Evolutionary conservation across 2,797 vertebrate species (phyloP).

Genomic region (Smutsia gigantea): DNA sequence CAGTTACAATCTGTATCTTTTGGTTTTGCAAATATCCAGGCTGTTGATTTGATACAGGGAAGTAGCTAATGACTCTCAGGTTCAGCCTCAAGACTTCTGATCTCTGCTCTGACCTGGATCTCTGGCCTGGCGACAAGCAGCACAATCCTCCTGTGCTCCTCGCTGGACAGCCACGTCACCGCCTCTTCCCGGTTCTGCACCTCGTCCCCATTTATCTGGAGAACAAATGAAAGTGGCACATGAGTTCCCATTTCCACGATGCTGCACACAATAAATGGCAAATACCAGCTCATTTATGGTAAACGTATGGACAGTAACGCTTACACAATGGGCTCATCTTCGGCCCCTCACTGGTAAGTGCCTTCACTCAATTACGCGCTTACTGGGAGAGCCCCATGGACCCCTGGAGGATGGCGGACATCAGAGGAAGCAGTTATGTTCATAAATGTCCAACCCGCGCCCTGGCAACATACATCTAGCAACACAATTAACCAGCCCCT

Average conservation of each 20-base stretch:
- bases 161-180: constrained; percentile 93
- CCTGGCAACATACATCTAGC: constrained; percentile 93
- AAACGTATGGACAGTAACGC: constrained; percentile 87
- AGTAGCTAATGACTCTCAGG: constrained; percentile 1
- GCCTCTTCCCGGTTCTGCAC: constrained; percentile 95
- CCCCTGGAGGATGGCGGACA: constrained; percentile 91
- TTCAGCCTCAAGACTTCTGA: not conserved
- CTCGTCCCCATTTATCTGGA: constrained; percentile 97
- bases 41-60: constrained; percentile 21
- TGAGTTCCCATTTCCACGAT: constrained; percentile 88
- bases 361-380: constrained; percentile 88
- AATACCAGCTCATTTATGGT: constrained; percentile 87
- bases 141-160: constrained; percentile 93
- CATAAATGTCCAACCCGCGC: constrained; percentile 92
- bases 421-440: constrained; percentile 92
- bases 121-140: constrained; percentile 95
- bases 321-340: constrained; percentile 85
- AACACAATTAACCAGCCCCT: constrained; percentile 96
- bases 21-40: not conserved
- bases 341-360: constrained; percentile 86
- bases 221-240: constrained; percentile 87
- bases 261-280: constrained; percentile 86
- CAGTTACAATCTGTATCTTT: not conserved
- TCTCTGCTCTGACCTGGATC: constrained; percentile 90
- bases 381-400: constrained; percentile 89